phyloP scores from a whole-genome alignment of 2,113 vertebrate species.

The Blennius ocellaris region DNA sequence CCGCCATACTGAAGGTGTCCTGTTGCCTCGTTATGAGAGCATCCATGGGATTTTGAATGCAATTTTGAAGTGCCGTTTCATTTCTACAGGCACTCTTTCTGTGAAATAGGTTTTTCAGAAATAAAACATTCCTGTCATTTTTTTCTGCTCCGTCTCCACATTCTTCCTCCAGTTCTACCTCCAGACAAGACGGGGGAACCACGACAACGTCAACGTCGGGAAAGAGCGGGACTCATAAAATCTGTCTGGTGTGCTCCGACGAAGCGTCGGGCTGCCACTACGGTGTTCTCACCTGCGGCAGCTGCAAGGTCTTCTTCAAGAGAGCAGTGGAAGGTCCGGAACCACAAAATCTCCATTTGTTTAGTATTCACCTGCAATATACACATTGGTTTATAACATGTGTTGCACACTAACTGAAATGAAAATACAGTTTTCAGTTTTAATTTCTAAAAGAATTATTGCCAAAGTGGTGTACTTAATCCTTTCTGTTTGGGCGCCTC shows the following conservation, averaged over 20 bases:
- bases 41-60: background rate
- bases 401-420: background rate
- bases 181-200: constrained; percentile 62
- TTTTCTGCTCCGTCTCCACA: constrained; percentile 3
- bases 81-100: background rate
- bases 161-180: constrained; percentile 41
- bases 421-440: no score
- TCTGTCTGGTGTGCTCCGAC: constrained; percentile 86
- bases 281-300: constrained; percentile 87
- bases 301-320: constrained; percentile 89
- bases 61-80: background rate
- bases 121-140: background rate
- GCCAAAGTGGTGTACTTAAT: background rate
- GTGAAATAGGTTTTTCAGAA: background rate
- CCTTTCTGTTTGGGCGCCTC: constrained; percentile 36
- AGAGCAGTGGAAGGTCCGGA: constrained; percentile 85
- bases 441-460: no score
- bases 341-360: background rate
- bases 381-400: background rate
- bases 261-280: constrained; percentile 88
- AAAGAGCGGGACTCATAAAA: constrained; percentile 79
- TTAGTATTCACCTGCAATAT: background rate
- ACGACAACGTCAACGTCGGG: constrained; percentile 55
- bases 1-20: background rate
- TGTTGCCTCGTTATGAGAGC: background rate